phyloP scores from a whole-genome alignment of 2,113 vertebrate genomes.

The Dipodomys spectabilis region DNA sequence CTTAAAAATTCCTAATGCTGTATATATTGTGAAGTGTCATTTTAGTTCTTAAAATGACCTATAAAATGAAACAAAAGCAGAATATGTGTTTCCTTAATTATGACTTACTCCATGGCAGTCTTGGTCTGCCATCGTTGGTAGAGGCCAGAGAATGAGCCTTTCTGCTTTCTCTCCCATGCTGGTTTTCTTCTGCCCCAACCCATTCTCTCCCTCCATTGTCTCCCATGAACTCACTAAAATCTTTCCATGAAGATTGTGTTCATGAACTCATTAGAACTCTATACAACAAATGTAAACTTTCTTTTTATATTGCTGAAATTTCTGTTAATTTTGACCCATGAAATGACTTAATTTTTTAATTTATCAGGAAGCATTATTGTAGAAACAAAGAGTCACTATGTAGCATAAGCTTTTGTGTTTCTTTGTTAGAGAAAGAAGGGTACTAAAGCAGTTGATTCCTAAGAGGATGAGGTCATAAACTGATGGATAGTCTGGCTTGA shows the following conservation, averaged over 20 bases:
- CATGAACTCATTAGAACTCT: background rate
- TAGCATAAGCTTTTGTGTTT: background rate
- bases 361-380: slow-evolving; percentile 14
- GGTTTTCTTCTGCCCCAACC: background rate
- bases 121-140: background rate
- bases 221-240: background rate
- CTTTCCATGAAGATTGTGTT: background rate
- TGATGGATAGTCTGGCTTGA: background rate
- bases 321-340: slow-evolving; percentile 20
- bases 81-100: background rate
- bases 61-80: background rate
- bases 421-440: background rate
- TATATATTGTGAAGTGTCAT: background rate
- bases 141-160: background rate
- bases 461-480: background rate
- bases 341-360: slow-evolving; percentile 7
- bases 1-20: background rate
- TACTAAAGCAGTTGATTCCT: background rate
- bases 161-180: background rate
- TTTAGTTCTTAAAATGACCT: background rate
- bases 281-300: background rate
- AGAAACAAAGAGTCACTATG: background rate
- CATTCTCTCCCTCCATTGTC: background rate
- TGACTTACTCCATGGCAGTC: background rate
- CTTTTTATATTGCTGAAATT: background rate